Evolutionary conservation across 2,888 invertebrate species (phyloP).

Genomic region (Epirrhoe tristata): DNA sequence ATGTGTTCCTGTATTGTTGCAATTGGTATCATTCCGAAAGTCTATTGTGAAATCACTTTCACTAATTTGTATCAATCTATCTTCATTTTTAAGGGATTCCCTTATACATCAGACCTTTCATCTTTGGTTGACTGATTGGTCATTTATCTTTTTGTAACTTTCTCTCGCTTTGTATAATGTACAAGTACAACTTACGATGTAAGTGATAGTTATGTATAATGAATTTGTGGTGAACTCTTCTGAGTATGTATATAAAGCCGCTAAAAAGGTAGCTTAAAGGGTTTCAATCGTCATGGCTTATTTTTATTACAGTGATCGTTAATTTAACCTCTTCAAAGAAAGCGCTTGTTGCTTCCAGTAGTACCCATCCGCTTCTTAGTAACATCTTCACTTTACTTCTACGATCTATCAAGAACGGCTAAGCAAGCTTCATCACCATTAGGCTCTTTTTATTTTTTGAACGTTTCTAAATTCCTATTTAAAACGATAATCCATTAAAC

Average conservation of each 20-base stretch:
- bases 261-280: no score
- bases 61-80: conserved; percentile 37
- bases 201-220: conserved; percentile 25
- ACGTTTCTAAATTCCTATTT: background rate
- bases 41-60: conserved; percentile 28
- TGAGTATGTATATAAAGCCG: no score
- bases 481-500: background rate
- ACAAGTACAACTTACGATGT: conserved; percentile 27
- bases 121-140: conserved; percentile 37
- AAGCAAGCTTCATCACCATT: no score
- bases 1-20: background rate
- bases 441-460: background rate
- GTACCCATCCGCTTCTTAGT: no score
- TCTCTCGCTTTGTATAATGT: conserved; percentile 39
- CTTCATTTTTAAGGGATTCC: conserved; percentile 41
- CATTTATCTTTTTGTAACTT: conserved; percentile 44
- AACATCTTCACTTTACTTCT: no score
- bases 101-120: conserved; percentile 37
- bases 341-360: no score
- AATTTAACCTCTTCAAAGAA: no score
- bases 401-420: no score
- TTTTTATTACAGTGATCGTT: no score
- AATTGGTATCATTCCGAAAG: background rate
- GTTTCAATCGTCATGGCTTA: no score
- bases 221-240: no score